Percentiles rank a stretch among this genome's conserved stretches.
Evolutionary conservation across 2,888 invertebrate species (phyloP).

Genomic region (Drosophila multiciliata): DNA sequence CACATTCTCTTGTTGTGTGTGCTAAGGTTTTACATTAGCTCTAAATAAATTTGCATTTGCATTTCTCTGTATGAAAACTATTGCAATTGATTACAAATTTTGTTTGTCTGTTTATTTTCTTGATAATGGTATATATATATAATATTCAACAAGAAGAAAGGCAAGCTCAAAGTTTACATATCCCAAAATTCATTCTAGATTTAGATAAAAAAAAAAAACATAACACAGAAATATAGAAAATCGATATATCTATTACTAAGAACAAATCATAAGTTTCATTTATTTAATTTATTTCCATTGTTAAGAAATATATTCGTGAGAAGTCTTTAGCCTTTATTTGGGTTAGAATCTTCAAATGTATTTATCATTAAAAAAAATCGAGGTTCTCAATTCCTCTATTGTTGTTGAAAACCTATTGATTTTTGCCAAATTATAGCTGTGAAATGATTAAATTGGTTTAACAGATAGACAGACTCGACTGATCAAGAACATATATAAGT

Average conservation of each 20-base stretch:
- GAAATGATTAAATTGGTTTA: not conserved
- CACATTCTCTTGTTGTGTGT: conserved; percentile 9
- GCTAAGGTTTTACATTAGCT: conserved; percentile 45
- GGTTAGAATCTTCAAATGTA: not conserved
- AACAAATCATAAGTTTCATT: no score
- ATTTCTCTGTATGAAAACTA: not conserved
- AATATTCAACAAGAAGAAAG: not conserved
- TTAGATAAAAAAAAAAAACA: not conserved
- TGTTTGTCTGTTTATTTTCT: not conserved
- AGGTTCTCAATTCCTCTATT: not conserved
- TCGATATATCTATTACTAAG: not conserved
- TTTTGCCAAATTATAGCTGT: not conserved
- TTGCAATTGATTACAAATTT: not conserved
- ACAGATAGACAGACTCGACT: not conserved
- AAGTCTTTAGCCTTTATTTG: not conserved
- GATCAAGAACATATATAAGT: not conserved
- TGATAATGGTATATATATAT: not conserved
- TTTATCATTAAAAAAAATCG: not conserved
- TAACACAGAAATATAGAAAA: not conserved
- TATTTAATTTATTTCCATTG: not conserved
- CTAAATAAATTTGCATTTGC: conserved; percentile 42
- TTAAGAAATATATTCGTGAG: not conserved
- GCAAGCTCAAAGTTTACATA: not conserved
- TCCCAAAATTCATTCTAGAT: not conserved
- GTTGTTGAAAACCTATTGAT: not conserved